Percentiles rank a stretch among this genome's conserved stretches.
Evolutionary conservation across 2,888 invertebrate genomes (phyloP).

Genomic region (Norana najaformis): DNA sequence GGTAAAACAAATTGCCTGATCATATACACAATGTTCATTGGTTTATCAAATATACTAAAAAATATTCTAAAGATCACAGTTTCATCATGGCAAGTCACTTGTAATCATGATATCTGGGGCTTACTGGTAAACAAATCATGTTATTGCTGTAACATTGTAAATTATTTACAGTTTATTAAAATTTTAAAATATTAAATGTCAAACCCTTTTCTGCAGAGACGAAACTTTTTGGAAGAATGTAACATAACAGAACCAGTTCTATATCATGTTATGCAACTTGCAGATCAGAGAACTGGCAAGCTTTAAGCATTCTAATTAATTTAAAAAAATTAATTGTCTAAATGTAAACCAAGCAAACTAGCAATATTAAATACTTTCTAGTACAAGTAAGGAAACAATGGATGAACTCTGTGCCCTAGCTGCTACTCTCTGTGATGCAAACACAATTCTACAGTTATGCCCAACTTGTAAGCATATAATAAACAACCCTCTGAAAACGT

Average conservation of each 20-base stretch:
- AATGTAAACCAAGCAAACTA: background rate
- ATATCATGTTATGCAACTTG: background rate
- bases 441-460: background rate
- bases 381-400: background rate
- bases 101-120: background rate
- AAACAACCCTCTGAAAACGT: no score
- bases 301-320: background rate
- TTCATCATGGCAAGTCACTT: background rate
- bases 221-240: no score
- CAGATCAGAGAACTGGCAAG: background rate
- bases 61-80: constrained; percentile 1
- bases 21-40: background rate
- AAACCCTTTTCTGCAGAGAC: no score
- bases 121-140: background rate
- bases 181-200: background rate
- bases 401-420: background rate
- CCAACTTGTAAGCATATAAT: no score
- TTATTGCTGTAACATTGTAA: background rate
- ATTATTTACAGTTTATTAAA: background rate
- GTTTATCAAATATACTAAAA: background rate
- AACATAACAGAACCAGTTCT: no score
- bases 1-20: background rate
- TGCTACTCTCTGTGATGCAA: background rate
- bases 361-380: background rate
- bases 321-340: background rate